phyloP scores from a whole-genome alignment of 2,888 invertebrate genomes.

The Drosophila anomalata region DNA sequence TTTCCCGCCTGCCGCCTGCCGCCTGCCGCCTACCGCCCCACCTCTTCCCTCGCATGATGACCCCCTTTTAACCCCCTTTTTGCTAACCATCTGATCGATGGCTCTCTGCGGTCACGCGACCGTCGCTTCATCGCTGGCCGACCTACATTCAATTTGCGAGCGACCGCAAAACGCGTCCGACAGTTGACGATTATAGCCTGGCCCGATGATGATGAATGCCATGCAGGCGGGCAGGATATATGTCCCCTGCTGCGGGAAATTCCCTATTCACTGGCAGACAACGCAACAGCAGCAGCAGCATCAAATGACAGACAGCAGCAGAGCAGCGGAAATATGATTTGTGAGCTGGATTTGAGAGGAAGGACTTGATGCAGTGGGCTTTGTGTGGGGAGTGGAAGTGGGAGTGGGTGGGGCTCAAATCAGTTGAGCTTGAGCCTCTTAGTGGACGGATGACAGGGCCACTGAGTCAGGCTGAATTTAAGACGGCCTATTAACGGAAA shows the following conservation, averaged over 20 bases:
- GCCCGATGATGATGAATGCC: slow-evolving; percentile 26
- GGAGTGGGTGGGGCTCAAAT: slow-evolving; percentile 25
- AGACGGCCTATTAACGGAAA: neutral
- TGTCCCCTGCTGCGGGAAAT: slow-evolving; percentile 6
- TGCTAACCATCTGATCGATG: slow-evolving; percentile 68
- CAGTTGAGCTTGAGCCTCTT: slow-evolving; percentile 21
- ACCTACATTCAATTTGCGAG: slow-evolving; percentile 77
- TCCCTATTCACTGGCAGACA: slow-evolving; percentile 29
- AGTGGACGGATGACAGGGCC: slow-evolving; percentile 46
- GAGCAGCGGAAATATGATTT: slow-evolving; percentile 75
- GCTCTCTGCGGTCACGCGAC: slow-evolving; percentile 72
- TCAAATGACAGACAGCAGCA: slow-evolving; percentile 38
- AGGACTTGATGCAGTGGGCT: slow-evolving; percentile 23
- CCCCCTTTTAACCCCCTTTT: slow-evolving; percentile 4
- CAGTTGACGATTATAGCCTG: slow-evolving; percentile 68
- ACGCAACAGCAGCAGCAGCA: slow-evolving; percentile 7
- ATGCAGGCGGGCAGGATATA: slow-evolving; percentile 19
- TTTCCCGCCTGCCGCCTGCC: neutral
- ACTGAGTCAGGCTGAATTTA: slow-evolving; percentile 49
- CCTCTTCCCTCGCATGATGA: neutral
- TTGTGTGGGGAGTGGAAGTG: neutral
- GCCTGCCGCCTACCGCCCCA: too few relatives aligned
- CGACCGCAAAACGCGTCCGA: slow-evolving; percentile 74
- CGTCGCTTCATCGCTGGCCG: slow-evolving; percentile 50
- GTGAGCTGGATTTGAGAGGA: slow-evolving; percentile 30